Base-by-base conservation (phyloP, 1,140 invertebrate genomes). In the Theocolax elegans region DNA sequence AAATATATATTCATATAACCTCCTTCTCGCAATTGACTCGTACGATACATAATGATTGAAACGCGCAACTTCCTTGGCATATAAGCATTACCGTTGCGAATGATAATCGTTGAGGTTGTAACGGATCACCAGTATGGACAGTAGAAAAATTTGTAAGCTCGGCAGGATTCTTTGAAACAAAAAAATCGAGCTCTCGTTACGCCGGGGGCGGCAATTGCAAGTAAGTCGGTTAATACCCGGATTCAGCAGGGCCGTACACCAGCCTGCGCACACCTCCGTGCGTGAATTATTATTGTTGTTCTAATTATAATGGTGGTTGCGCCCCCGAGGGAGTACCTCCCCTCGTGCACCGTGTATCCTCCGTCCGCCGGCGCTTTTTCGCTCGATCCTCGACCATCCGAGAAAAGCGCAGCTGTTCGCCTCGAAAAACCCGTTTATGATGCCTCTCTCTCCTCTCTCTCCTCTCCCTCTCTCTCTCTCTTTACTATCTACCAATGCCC, bases 211-310 rank as follows among this genome's bases (percentile, higher is more conserved):
- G 44, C n/a, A 59, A 67, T 53, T 17, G n/a, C 15, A 23, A 40
- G 15, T 23, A 40, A 64, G 48, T 51, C 27, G 48, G 25, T 65
- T 40, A 65, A 65, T 59, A 21, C 54, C 31, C 19, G 13, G 38
- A 17, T 10, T 10, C 60, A n/a, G n/a, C n/a, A n/a, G n/a, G n/a
- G n/a, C n/a, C n/a, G n/a, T n/a, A n/a, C n/a, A n/a, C n/a, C n/a
- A n/a, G n/a, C n/a, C n/a, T n/a, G n/a, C n/a, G n/a, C n/a, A n/a
- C n/a, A n/a, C n/a, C n/a, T n/a, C n/a, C n/a, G n/a, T n/a, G 40
- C 60, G 42, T 63, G 60, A 63, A 63, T 63, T 63, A 63, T 63
- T 63, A 63, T 63, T 63, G 60, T 63, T 63, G 60, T 63, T 63
- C 60, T 63, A 63, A 63, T 63, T 63, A 63, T 63, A 48, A 63